Conservation (phyloP, 2,888 invertebrate species). For the Beris chalybata region DNA sequence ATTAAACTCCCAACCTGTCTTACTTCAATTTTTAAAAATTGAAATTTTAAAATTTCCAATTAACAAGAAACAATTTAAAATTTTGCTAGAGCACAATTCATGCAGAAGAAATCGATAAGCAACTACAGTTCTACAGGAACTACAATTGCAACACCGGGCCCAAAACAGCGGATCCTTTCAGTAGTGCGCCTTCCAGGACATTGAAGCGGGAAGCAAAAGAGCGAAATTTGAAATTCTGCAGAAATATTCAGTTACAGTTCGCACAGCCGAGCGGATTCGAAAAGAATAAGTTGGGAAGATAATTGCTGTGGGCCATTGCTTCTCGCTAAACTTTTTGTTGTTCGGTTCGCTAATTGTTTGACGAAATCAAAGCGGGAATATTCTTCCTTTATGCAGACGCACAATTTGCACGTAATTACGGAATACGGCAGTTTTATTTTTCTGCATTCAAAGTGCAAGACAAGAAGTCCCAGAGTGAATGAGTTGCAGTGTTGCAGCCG, state of each 20-base stretch:
- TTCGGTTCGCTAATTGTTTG: constrained; percentile 36
- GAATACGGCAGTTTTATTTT: constrained; percentile 17
- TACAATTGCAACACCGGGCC: neutral
- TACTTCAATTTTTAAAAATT: no score
- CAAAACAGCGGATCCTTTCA: neutral
- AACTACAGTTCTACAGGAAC: neutral
- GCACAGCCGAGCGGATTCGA: neutral
- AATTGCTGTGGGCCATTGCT: constrained; percentile 34
- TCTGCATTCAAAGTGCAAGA: constrained; percentile 1
- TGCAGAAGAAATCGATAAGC: constrained; percentile 8
- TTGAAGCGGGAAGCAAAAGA: constrained; percentile 17
- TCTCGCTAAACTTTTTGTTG: constrained; percentile 35
- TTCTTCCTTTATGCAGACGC: constrained; percentile 6
- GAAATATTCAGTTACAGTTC: constrained; percentile 28
- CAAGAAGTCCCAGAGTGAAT: constrained; percentile 6
- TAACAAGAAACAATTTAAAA: neutral
- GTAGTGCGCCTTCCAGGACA: constrained; percentile 8
- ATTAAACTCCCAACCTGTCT: no score
- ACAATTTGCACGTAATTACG: constrained; percentile 33
- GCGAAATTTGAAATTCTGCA: constrained; percentile 33
- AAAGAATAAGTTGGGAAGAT: constrained; percentile 34
- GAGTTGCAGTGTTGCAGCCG: neutral
- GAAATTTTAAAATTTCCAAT: constrained; percentile 9
- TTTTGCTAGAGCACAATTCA: constrained; percentile 13
- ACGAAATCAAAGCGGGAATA: constrained; percentile 23